phyloP scores from a whole-genome alignment of 2,797 vertebrate species.

The Sciurus carolinensis region DNA sequence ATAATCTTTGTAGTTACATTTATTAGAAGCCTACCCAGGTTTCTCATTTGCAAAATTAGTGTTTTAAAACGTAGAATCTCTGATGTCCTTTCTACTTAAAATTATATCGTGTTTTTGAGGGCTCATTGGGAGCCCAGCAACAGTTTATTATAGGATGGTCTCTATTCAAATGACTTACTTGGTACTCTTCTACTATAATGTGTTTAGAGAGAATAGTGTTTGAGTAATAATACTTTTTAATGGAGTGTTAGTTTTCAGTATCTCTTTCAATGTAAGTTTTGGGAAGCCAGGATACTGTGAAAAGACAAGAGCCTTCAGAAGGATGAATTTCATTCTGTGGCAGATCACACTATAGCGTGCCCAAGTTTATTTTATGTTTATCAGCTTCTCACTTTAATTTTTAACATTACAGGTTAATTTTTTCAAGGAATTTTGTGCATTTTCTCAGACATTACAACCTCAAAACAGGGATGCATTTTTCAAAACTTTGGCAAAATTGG shows the following conservation, averaged over 20 bases:
- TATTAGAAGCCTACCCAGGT: background rate
- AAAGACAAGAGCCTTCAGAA: slow-evolving; percentile 37
- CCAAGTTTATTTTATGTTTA: background rate
- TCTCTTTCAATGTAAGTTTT: slow-evolving; percentile 19
- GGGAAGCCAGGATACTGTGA: background rate
- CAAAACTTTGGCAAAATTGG: slow-evolving; percentile 97
- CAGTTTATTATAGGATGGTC: background rate
- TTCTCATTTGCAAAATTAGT: slow-evolving; percentile 46
- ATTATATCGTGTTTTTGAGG: background rate
- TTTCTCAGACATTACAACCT: slow-evolving; percentile 97
- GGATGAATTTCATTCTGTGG: background rate
- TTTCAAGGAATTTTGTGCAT: slow-evolving; percentile 98
- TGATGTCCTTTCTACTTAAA: slow-evolving; percentile 46
- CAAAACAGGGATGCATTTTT: slow-evolving; percentile 98
- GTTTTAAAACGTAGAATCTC: background rate
- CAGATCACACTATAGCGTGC: background rate
- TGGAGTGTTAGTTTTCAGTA: slow-evolving; percentile 35
- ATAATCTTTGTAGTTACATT: slow-evolving; percentile 18
- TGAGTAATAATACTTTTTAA: slow-evolving; percentile 43
- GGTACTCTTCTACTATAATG: background rate
- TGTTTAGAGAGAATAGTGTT: background rate
- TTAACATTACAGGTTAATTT: slow-evolving; percentile 94
- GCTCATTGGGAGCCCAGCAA: background rate
- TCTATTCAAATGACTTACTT: slow-evolving; percentile 26
- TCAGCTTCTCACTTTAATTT: slow-evolving; percentile 66